Percentiles rank a stretch among this genome's conserved stretches.
Evolutionary conservation across 2,113 vertebrate genomes (phyloP).

Genomic region (Aptenodytes forsteri): DNA sequence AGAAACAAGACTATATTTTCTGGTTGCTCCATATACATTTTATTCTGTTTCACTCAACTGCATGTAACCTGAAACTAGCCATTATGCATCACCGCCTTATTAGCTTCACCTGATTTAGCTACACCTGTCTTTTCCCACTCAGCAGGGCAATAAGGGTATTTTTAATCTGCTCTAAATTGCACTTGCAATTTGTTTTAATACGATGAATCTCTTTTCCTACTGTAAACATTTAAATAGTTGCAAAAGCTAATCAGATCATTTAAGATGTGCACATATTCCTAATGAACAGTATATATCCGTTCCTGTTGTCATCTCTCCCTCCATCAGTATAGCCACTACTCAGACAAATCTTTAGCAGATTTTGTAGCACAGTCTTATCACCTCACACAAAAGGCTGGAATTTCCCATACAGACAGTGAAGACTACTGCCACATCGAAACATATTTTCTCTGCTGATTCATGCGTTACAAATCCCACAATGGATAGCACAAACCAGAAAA

Average conservation of each 20-base stretch:
- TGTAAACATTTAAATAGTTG: neutral
- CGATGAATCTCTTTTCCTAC: neutral
- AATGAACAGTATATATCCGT: neutral
- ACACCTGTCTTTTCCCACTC: neutral
- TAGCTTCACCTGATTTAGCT: neutral
- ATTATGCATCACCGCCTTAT: neutral
- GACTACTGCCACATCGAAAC: neutral
- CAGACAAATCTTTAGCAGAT: conserved; percentile 68
- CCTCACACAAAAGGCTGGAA: conserved; percentile 36
- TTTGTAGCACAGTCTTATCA: conserved; percentile 39
- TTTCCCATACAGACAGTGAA: neutral
- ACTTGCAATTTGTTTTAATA: neutral
- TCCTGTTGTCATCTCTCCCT: neutral
- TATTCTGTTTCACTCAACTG: neutral
- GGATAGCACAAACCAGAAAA: conserved; percentile 71
- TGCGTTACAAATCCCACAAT: conserved; percentile 68
- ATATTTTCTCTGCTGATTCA: conserved; percentile 53
- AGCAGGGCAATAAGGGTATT: neutral
- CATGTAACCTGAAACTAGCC: neutral
- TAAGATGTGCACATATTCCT: neutral
- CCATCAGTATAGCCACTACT: neutral
- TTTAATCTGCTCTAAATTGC: neutral
- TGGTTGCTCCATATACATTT: neutral
- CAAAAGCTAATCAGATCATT: neutral
- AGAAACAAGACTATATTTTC: neutral